Evolutionary conservation across 2,888 invertebrate species (phyloP).

Genomic region (Druceiella hillmani): DNA sequence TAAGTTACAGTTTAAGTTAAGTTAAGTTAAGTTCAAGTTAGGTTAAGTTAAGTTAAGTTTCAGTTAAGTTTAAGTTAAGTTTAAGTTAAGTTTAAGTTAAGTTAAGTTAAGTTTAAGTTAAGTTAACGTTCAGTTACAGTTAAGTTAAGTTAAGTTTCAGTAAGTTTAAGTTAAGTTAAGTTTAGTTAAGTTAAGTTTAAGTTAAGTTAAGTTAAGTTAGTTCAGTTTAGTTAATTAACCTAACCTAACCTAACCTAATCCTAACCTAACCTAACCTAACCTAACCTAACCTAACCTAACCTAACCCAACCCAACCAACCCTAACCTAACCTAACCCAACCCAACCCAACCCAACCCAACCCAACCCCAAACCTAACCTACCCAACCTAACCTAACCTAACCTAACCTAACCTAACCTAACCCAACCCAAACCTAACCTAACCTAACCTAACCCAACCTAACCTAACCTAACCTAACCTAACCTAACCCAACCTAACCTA

Average conservation of each 20-base stretch:
- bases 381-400: constrained; percentile 7
- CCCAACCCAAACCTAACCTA: constrained; percentile 22
- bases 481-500: too few species aligned
- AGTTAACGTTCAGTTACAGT: neutral
- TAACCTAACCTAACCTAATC: constrained; percentile 20
- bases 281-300: constrained; percentile 22
- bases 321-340: constrained; percentile 14
- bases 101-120: too few species aligned
- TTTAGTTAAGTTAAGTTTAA: too few species aligned
- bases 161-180: too few species aligned
- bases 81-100: too few species aligned
- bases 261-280: constrained; percentile 22
- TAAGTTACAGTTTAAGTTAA: too few species aligned
- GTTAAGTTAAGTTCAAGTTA: too few species aligned
- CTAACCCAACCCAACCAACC: constrained; percentile 19
- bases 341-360: constrained; percentile 9
- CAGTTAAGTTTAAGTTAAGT: too few species aligned
- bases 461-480: constrained; percentile 21
- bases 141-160: too few species aligned
- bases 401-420: constrained; percentile 16
- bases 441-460: constrained; percentile 23
- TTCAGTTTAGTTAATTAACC: too few species aligned
- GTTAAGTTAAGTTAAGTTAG: too few species aligned
- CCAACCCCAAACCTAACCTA: constrained; percentile 4
- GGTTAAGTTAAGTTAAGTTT: too few species aligned